These are phyloP conservation scores for Elegia similella DNA, from an alignment of 2,888 invertebrate genomes.

Conservation along the genomic window DNA sequence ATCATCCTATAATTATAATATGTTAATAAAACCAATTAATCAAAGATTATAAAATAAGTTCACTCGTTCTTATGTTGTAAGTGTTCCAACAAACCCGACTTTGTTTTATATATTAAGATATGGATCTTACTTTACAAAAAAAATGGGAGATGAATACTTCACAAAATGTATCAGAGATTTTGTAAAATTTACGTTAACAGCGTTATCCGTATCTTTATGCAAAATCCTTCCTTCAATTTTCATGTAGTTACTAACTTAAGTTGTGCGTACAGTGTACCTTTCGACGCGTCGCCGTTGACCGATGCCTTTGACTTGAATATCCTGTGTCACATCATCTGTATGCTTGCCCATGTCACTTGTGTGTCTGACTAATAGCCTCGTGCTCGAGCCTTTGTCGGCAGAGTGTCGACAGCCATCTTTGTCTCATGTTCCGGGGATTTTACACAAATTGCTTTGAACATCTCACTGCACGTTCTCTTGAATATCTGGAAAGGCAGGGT, in stretches of 20 bases:
- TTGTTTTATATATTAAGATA: too few relatives aligned
- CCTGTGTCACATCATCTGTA: conserved; percentile 55
- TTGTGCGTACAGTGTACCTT: neutral
- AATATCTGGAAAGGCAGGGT: conserved; percentile 5
- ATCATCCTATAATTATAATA: too few relatives aligned
- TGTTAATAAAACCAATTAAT: too few relatives aligned
- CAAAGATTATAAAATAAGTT: too few relatives aligned
- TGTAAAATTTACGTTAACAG: too few relatives aligned
- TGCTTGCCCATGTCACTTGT: conserved; percentile 43
- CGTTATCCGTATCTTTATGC: too few relatives aligned
- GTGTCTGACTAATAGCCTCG: conserved; percentile 63
- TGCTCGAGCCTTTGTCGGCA: conserved; percentile 62
- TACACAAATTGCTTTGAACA: conserved; percentile 8
- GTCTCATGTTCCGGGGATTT: conserved; percentile 48
- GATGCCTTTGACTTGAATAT: conserved; percentile 37
- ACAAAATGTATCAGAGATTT: too few relatives aligned
- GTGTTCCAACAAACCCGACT: too few relatives aligned
- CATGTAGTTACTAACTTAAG: neutral
- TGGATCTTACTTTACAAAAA: too few relatives aligned
- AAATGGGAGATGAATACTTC: too few relatives aligned
- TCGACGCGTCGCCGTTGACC: conserved; percentile 12
- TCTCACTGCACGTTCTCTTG: neutral
- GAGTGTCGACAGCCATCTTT: conserved; percentile 51
- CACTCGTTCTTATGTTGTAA: too few relatives aligned
- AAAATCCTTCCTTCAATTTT: too few relatives aligned